Evolutionary conservation across 2,113 vertebrate species (phyloP).

Genomic region (Oncorhynchus masou): DNA sequence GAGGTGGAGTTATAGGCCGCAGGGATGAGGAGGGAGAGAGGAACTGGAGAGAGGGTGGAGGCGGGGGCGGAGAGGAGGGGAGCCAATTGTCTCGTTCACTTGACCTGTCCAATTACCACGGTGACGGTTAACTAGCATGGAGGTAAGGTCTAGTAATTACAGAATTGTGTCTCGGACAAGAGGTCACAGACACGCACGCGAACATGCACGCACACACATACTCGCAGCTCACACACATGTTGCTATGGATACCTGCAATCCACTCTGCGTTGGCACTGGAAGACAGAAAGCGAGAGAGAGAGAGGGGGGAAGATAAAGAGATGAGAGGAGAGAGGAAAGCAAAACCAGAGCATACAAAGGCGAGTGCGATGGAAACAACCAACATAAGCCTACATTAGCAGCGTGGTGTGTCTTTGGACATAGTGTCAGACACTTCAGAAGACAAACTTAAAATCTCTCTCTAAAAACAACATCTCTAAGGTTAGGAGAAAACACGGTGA

Average conservation of each 20-base stretch:
- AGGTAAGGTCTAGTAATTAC: conserved; percentile 78
- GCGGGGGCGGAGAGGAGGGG: conserved; percentile 60
- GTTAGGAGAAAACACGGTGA: not conserved
- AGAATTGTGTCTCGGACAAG: conserved; percentile 75
- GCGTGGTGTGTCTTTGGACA: conserved; percentile 32
- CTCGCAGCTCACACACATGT: conserved; percentile 46
- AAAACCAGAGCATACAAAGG: conserved; percentile 56
- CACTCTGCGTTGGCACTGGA: conserved; percentile 48
- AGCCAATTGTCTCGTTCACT: conserved; percentile 75
- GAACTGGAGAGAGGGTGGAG: conserved; percentile 35
- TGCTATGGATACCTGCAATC: conserved; percentile 76
- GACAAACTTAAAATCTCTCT: not conserved
- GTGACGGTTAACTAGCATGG: conserved; percentile 74
- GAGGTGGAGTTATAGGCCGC: not conserved
- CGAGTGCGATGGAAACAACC: conserved; percentile 21
- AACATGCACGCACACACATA: conserved; percentile 21
- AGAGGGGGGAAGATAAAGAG: conserved; percentile 40
- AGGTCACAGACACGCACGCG: conserved; percentile 51
- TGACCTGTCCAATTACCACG: conserved; percentile 77
- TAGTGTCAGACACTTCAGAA: conserved; percentile 42
- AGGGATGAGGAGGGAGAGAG: conserved; percentile 25
- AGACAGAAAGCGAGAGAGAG: conserved; percentile 35
- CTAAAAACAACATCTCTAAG: not conserved
- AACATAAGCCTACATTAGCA: conserved; percentile 23
- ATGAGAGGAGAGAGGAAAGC: conserved; percentile 25